phyloP scores from a whole-genome alignment of 35 echinoderm and acorn worm genomes.

The Antedon bifida region DNA sequence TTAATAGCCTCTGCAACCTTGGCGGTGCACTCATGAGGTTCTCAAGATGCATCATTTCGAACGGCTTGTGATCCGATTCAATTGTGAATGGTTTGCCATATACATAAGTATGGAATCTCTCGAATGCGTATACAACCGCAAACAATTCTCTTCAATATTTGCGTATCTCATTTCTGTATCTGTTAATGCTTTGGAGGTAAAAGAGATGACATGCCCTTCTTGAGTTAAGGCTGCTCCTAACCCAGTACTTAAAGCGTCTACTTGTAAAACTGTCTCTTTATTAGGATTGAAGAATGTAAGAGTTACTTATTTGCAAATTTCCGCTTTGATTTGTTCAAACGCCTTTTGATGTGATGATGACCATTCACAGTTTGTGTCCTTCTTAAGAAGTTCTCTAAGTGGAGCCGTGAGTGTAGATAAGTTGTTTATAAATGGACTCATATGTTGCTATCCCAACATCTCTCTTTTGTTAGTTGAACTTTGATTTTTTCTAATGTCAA shows the following conservation, averaged over 20 bases:
- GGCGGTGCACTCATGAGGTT: conserved; percentile 16
- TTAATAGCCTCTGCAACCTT: conserved; percentile 29
- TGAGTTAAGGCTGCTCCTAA: conserved; percentile 17
- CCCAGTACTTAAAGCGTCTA: conserved; percentile 26
- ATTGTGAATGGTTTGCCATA: background rate
- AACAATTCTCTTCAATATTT: background rate
- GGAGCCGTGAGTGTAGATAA: conserved; percentile 25
- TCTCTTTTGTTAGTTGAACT: conserved; percentile 19
- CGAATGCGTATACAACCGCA: background rate
- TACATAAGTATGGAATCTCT: background rate
- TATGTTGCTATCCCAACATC: conserved; percentile 31
- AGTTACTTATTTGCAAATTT: conserved; percentile 2
- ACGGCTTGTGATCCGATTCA: background rate
- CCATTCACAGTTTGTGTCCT: conserved; percentile 32
- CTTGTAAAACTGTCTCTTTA: conserved; percentile 20
- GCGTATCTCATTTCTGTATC: conserved; percentile 13
- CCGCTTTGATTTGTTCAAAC: conserved; percentile 5
- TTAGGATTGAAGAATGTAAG: conserved; percentile 18
- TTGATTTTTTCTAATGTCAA: conserved; percentile 10
- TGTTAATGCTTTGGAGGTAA: conserved; percentile 20
- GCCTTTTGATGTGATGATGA: conserved; percentile 11
- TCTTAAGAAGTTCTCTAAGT: conserved; percentile 20
- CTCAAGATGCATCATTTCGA: conserved; percentile 2
- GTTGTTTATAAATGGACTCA: conserved; percentile 28
- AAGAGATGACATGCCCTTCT: conserved; percentile 7